These are phyloP conservation scores for Lerema accius DNA, from an alignment of 1,140 invertebrate genomes.

Conservation along the genomic window DNA sequence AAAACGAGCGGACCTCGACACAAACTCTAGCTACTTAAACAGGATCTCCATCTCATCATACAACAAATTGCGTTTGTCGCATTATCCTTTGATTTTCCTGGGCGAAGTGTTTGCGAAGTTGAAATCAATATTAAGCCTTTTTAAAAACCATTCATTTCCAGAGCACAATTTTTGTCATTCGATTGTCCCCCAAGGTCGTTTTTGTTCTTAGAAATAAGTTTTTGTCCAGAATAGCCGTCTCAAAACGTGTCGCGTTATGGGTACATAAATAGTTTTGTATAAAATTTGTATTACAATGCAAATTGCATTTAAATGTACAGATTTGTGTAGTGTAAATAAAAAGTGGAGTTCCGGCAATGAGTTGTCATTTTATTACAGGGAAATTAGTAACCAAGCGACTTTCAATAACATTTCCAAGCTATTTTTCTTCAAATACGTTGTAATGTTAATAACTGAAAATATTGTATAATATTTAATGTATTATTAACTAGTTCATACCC, in stretches of 20 bases:
- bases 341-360: constrained; percentile 9
- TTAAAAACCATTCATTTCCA: constrained; percentile 40
- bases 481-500: no score
- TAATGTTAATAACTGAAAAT: no score
- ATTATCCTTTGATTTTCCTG: no score
- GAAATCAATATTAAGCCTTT: no score
- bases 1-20: no score
- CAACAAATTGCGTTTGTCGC: no score
- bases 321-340: constrained; percentile 3
- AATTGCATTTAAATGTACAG: constrained; percentile 4
- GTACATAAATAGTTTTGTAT: constrained; percentile 13
- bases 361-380: constrained; percentile 4
- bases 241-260: constrained; percentile 17
- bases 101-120: no score
- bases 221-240: constrained; percentile 22
- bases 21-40: no score
- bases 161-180: constrained; percentile 18
- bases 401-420: no score
- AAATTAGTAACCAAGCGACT: constrained; percentile 2
- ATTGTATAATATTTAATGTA: no score
- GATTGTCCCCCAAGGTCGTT: constrained; percentile 53
- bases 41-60: no score
- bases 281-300: constrained; percentile 14
- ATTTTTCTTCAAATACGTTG: no score
- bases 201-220: constrained; percentile 47